Base-by-base conservation (phyloP, 2,888 invertebrate species). In the Drosophila suboccidentalis region DNA sequence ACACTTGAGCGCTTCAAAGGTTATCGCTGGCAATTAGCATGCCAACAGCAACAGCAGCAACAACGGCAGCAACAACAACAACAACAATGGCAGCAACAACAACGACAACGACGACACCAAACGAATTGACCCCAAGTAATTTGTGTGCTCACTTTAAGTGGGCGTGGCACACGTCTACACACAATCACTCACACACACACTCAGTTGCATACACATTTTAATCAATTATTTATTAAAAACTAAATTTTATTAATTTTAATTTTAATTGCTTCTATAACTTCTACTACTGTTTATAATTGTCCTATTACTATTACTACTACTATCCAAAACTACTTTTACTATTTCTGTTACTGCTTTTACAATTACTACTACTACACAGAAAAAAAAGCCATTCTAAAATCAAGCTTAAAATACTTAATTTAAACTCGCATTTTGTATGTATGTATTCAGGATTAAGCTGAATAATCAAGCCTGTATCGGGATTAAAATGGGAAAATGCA, bases 21-120 rank as follows among this genome's bases (percentile, higher is more conserved):
- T 81, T 81, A 81, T 81, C 76, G 76, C 62, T 44, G 59, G 78
- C 80, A 80, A 80, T 80, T 81, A 80, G 81, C 80, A 60, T 78
- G 76, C 77, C 64, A 80, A 61, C 63, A 68, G 36, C 63, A 74
- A 32, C 55, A 55, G n/a, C 68, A 51, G 15, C 70, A 57, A 11
- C 69, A n/a, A 5, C 11, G 6, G 15, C 57, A 57, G 15, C 44
- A 34, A 11, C 36, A 47, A 3, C 41, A 26, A 34, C 51, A 22
- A 3, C 39, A 50, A 22, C 50, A 66, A 2, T 26, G 38, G 1
- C 41, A 39, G 39, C 51, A 22, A 3, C 44, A 50, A 22, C 50
- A 66, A 29, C 4, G 39, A n/a, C 73, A 44, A 41, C 47, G 11
- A 26, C 43, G 46, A 47, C 54, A 41, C 3, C 59, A 53, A 46